These are phyloP conservation scores for Dynastes maya DNA, from an alignment of 2,888 invertebrate species.

Conservation along the genomic window DNA sequence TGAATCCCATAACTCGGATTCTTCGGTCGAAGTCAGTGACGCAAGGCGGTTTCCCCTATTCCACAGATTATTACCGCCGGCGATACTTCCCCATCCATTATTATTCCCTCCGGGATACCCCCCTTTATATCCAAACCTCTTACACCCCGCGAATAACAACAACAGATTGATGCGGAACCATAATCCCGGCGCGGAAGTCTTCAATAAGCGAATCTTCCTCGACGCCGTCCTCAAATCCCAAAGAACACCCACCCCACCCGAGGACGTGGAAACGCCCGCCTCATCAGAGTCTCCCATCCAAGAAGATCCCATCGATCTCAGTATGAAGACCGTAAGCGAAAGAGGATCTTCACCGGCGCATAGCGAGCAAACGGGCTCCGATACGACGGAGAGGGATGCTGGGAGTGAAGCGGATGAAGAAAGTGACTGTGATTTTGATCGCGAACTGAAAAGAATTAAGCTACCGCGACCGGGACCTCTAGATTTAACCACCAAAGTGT, in stretches of 20 bases:
- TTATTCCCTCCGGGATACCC: conserved; percentile 74
- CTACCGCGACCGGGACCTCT: conserved; percentile 72
- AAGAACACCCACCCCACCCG: conserved; percentile 71
- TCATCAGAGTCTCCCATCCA: conserved; percentile 71
- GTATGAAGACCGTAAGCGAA: conserved; percentile 80
- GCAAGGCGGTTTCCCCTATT: conserved; percentile 69
- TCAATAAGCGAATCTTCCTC: conserved; percentile 82
- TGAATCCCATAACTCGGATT: conserved; percentile 88
- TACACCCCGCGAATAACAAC: conserved; percentile 71
- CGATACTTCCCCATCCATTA: conserved; percentile 76
- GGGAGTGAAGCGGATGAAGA: conserved; percentile 74
- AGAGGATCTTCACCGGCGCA: conserved; percentile 66
- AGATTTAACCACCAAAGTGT: conserved; percentile 82
- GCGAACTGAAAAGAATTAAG: conserved; percentile 74
- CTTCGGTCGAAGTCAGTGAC: conserved; percentile 83
- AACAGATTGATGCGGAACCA: conserved; percentile 68
- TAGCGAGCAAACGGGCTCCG: conserved; percentile 64
- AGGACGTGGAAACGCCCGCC: conserved; percentile 66
- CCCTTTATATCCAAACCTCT: conserved; percentile 67
- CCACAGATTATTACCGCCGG: conserved; percentile 66
- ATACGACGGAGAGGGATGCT: conserved; percentile 62
- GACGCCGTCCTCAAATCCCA: conserved; percentile 85
- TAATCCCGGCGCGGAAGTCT: conserved; percentile 77
- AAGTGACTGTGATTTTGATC: conserved; percentile 71
- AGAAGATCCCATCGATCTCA: conserved; percentile 87